Conservation (phyloP, 2,113 vertebrate genomes). For the Pimephales promelas region DNA sequence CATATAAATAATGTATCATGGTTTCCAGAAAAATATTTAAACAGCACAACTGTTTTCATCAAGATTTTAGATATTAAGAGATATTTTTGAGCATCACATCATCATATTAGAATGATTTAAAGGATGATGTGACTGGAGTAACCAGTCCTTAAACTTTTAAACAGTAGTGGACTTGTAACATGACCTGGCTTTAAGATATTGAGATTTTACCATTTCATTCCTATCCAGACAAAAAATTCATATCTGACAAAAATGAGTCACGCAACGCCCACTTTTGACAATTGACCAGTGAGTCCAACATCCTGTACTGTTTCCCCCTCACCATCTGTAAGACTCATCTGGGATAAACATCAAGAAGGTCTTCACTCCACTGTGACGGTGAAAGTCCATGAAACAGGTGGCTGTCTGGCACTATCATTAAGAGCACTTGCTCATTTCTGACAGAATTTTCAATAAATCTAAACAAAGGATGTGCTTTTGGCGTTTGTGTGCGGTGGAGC, state of each 20-base stretch:
- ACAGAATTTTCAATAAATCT: slow-evolving; percentile 22
- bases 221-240: slow-evolving; percentile 16
- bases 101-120: neutral
- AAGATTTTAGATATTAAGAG: neutral
- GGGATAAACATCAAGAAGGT: slow-evolving; percentile 31
- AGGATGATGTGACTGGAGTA: neutral
- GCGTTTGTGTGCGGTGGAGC: neutral
- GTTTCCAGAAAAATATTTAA: neutral
- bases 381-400: slow-evolving; percentile 38
- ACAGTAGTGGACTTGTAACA: neutral
- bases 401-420: slow-evolving; percentile 39
- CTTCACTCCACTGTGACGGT: slow-evolving; percentile 20
- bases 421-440: slow-evolving; percentile 33
- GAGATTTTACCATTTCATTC: neutral
- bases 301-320: slow-evolving; percentile 36
- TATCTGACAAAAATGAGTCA: slow-evolving; percentile 29
- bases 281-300: slow-evolving; percentile 50
- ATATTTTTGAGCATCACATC: neutral
- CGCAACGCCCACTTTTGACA: slow-evolving; percentile 28
- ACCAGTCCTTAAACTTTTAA: neutral
- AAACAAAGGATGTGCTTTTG: slow-evolving; percentile 29
- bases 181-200: neutral
- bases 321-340: slow-evolving; percentile 36
- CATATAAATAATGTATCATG: neutral
- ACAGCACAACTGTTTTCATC: neutral